Conservation (phyloP, 2,888 invertebrate species). For the Heliconius cydno region DNA sequence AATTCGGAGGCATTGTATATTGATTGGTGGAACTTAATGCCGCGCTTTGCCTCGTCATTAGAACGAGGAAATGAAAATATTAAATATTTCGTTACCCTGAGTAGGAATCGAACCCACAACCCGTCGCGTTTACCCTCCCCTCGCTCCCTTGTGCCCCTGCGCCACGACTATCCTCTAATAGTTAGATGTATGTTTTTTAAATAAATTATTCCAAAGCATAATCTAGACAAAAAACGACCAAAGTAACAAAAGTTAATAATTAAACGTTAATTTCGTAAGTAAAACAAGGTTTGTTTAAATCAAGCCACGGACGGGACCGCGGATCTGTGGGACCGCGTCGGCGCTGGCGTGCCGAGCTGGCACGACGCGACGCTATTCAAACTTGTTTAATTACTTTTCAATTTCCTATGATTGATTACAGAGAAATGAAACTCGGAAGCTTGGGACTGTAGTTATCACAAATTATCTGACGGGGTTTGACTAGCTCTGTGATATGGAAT, state of each 20-base stretch:
- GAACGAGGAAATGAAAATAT: too few relatives aligned
- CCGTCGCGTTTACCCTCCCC: too few relatives aligned
- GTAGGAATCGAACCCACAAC: too few relatives aligned
- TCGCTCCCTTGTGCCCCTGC: too few relatives aligned
- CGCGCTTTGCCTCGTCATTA: too few relatives aligned
- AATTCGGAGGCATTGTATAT: too few relatives aligned
- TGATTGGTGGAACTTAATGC: too few relatives aligned
- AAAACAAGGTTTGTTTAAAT: background rate
- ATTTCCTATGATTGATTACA: constrained; percentile 35
- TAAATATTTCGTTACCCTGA: too few relatives aligned
- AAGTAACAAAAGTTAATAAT: background rate
- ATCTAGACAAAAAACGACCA: background rate
- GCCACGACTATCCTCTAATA: background rate
- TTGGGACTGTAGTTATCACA: constrained; percentile 8
- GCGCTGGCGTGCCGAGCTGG: background rate
- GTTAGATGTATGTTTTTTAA: background rate
- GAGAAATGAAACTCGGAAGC: constrained; percentile 16
- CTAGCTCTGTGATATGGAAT: background rate
- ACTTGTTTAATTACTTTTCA: constrained; percentile 37
- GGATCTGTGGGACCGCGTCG: background rate
- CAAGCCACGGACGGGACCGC: background rate
- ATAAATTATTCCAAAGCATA: background rate
- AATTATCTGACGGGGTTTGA: background rate
- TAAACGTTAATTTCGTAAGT: background rate
- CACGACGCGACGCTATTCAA: constrained; percentile 9